A percentile compares a stretch with the other conserved stretches of the same genome.
Conservation (phyloP, 2,113 vertebrate genomes). For the Pipa parva region DNA sequence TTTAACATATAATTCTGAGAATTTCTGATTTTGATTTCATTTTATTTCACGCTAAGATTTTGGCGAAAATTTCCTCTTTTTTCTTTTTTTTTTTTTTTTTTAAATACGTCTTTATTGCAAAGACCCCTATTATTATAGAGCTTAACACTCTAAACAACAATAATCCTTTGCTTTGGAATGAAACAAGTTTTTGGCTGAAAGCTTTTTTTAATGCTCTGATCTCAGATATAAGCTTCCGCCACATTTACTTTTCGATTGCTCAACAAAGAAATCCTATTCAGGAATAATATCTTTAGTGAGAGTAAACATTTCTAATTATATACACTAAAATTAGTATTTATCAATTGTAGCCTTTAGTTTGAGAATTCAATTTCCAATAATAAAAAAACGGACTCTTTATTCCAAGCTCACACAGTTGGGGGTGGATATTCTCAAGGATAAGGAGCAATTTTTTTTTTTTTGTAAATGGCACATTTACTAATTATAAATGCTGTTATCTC, state of each 20-base stretch:
- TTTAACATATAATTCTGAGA: too few relatives aligned
- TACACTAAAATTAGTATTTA: constrained; percentile 73
- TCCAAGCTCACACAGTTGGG: constrained; percentile 76
- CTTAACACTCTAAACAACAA: constrained; percentile 56
- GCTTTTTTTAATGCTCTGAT: too few relatives aligned
- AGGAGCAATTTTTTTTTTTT: constrained; percentile 68
- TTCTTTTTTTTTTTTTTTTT: too few relatives aligned
- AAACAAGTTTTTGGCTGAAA: constrained; percentile 45
- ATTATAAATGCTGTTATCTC: constrained; percentile 83
- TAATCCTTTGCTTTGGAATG: constrained; percentile 55
- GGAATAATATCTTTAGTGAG: constrained; percentile 65
- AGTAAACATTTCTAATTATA: constrained; percentile 67
- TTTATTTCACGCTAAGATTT: too few relatives aligned
- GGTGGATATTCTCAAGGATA: constrained; percentile 78
- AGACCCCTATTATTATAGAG: constrained; percentile 53
- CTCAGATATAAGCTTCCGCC: constrained; percentile 43
- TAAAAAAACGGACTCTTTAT: constrained; percentile 64
- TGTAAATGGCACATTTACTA: constrained; percentile 85
- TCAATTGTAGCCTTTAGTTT: constrained; percentile 70
- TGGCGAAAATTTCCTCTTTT: too few relatives aligned
- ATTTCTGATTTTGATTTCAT: too few relatives aligned
- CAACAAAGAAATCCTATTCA: constrained; percentile 65
- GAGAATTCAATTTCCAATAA: constrained; percentile 67
- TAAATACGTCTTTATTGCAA: too few relatives aligned
- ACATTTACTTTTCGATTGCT: constrained; percentile 54